Percentiles rank a stretch among this genome's conserved stretches.
phyloP scores from a whole-genome alignment of 2,888 invertebrate genomes.

The Minunthozetes semirufus region DNA sequence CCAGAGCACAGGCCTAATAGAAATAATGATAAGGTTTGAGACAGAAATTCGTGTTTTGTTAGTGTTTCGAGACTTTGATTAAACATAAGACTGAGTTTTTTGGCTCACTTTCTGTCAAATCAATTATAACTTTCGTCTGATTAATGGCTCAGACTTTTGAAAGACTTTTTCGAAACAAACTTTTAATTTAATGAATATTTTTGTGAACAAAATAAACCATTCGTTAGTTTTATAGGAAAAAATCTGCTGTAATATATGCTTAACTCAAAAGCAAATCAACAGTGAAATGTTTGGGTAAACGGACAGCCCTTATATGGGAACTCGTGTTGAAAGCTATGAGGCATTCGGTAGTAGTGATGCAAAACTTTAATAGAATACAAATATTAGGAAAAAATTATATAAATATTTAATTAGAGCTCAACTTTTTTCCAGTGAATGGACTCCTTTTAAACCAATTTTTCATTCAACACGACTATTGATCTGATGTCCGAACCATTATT shows the following conservation, averaged over 20 bases:
- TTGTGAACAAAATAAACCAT: background rate
- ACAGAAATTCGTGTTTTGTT: background rate
- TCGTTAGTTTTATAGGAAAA: background rate
- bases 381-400: background rate
- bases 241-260: background rate
- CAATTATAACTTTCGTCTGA: background rate
- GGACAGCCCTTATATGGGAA: background rate
- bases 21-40: conserved; percentile 1
- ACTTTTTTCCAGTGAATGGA: background rate
- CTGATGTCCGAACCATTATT: background rate
- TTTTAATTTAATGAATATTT: conserved; percentile 5
- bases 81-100: background rate
- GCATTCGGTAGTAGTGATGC: background rate
- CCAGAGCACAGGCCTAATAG: background rate
- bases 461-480: background rate
- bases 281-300: background rate
- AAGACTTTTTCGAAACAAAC: background rate
- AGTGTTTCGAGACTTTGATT: background rate
- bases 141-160: background rate
- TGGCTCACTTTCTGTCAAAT: background rate
- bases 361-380: background rate
- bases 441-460: background rate
- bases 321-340: background rate
- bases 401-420: conserved; percentile 8
- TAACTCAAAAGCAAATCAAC: background rate